Evolutionary conservation across 2,113 vertebrate genomes (phyloP).

Genomic region (Halcyon senegalensis): DNA sequence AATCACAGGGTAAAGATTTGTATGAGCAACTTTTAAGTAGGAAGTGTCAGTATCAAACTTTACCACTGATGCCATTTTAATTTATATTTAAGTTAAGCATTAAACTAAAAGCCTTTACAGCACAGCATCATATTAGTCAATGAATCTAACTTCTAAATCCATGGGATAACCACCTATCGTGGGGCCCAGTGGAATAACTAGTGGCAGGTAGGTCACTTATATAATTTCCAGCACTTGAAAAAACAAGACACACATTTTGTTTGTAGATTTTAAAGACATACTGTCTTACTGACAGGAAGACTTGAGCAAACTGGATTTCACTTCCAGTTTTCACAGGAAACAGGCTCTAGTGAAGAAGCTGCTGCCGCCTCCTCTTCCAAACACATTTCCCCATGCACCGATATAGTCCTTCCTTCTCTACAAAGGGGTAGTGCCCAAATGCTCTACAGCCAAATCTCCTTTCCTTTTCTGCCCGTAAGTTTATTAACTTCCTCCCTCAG

Average conservation of each 20-base stretch:
- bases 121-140: not conserved
- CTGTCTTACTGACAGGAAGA: not conserved
- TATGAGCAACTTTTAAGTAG: not conserved
- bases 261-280: not conserved
- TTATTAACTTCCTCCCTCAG: not conserved
- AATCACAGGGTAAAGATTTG: not conserved
- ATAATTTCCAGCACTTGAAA: not conserved
- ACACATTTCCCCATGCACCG: not conserved
- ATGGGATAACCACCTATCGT: not conserved
- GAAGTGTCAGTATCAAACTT: not conserved
- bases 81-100: not conserved
- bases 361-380: not conserved
- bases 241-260: not conserved
- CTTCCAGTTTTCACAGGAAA: not conserved
- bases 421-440: not conserved
- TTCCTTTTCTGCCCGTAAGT: not conserved
- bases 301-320: not conserved
- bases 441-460: not conserved
- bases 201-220: not conserved
- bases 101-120: not conserved
- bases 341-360: not conserved
- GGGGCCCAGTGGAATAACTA: not conserved
- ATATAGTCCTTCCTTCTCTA: not conserved
- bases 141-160: not conserved
- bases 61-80: not conserved